A percentile compares a stretch with the other conserved stretches of the same genome.
These are phyloP conservation scores for Conomelus anceps DNA, from an alignment of 2,888 invertebrate species.

Conservation along the genomic window DNA sequence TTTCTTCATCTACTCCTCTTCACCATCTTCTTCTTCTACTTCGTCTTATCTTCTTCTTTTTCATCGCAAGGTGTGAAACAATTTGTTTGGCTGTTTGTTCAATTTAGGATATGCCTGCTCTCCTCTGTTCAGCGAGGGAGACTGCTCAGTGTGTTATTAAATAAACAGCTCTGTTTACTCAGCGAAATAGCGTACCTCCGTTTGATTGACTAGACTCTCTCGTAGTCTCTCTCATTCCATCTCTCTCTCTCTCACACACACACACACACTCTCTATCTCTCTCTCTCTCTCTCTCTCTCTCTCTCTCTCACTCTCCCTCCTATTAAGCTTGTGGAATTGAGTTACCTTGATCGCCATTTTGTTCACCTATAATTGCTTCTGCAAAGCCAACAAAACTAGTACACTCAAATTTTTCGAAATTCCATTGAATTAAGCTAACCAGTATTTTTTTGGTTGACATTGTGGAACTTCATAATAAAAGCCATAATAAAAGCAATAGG, in stretches of 20 bases:
- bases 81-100: not conserved
- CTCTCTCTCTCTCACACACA: not conserved
- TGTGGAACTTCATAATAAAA: too few species aligned
- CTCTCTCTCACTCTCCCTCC: not conserved
- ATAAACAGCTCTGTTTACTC: not conserved
- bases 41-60: not conserved
- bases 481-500: too few species aligned
- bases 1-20: not conserved
- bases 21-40: not conserved
- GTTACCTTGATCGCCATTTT: not conserved
- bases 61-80: not conserved
- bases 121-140: not conserved
- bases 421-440: too few species aligned
- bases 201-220: too few species aligned
- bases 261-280: not conserved
- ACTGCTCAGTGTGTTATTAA: not conserved
- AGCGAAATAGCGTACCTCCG: not conserved
- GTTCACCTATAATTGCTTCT: not conserved
- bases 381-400: not conserved
- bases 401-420: not conserved
- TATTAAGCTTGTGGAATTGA: not conserved
- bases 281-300: not conserved
- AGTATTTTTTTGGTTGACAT: too few species aligned
- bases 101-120: not conserved
- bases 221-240: not conserved